Evolutionary conservation across 2,888 invertebrate species (phyloP).

Genomic region (Hecatera dysodea): DNA sequence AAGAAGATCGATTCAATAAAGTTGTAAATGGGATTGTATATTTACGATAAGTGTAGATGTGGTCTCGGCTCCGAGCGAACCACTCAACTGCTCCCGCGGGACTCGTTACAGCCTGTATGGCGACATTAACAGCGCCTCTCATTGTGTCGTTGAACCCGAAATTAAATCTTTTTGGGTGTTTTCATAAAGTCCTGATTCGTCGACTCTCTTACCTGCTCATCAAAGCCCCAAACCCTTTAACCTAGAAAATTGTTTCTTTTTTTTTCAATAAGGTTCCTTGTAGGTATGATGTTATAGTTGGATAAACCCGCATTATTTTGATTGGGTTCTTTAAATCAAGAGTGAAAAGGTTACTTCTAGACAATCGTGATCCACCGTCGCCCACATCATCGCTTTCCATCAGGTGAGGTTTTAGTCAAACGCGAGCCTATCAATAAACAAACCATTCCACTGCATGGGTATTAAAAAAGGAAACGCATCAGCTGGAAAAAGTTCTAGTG

Average conservation of each 20-base stretch:
- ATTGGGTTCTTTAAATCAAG: background rate
- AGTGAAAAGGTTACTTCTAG: background rate
- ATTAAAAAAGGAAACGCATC: no score
- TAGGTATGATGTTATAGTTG: no score
- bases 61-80: slow-evolving; percentile 23
- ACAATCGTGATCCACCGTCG: background rate
- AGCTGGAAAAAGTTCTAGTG: background rate
- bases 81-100: slow-evolving; percentile 30
- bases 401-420: background rate
- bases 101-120: slow-evolving; percentile 14
- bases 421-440: background rate
- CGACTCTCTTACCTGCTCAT: background rate
- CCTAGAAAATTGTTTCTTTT: no score
- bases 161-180: background rate
- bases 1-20: slow-evolving; percentile 42
- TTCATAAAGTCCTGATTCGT: background rate
- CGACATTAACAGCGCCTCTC: slow-evolving; percentile 18
- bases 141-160: slow-evolving; percentile 18
- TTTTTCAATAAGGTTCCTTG: background rate
- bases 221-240: no score
- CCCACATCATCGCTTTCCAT: no score
- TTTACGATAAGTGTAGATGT: slow-evolving; percentile 44
- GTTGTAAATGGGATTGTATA: slow-evolving; percentile 43
- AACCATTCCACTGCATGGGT: background rate
- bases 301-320: no score